phyloP scores from a whole-genome alignment of 2,888 invertebrate species.

The Plutella xylostella region DNA sequence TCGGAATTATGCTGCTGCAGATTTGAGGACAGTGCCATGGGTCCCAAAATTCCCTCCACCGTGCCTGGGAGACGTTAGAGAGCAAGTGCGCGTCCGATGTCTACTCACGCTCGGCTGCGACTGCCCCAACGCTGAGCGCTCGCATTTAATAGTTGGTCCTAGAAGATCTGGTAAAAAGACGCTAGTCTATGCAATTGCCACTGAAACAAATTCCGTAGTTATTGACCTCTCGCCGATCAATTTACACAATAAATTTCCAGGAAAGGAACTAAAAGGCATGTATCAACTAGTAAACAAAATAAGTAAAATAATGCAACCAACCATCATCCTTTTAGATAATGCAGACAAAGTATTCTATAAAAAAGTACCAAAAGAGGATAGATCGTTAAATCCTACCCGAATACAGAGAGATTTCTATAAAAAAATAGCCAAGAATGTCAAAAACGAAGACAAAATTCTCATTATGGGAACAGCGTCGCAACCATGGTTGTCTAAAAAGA shows the following conservation, averaged over 20 bases:
- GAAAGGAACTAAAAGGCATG: slow-evolving; percentile 75
- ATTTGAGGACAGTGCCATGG: slow-evolving; percentile 50
- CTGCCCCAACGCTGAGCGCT: slow-evolving; percentile 52
- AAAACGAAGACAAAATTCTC: slow-evolving; percentile 73
- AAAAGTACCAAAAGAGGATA: slow-evolving; percentile 73
- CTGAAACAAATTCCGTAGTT: slow-evolving; percentile 79
- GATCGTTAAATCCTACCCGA: slow-evolving; percentile 75
- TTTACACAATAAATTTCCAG: slow-evolving; percentile 76
- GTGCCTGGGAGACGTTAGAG: slow-evolving; percentile 71
- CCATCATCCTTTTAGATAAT: slow-evolving; percentile 76
- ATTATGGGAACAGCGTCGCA: slow-evolving; percentile 76
- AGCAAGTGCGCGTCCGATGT: slow-evolving; percentile 71
- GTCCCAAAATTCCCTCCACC: slow-evolving; percentile 58
- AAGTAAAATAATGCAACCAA: slow-evolving; percentile 75
- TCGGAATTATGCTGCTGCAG: slow-evolving; percentile 71
- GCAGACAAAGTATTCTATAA: slow-evolving; percentile 78
- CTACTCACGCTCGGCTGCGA: slow-evolving; percentile 67
- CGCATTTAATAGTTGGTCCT: slow-evolving; percentile 79
- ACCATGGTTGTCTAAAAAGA: slow-evolving; percentile 72
- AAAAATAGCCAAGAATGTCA: slow-evolving; percentile 76
- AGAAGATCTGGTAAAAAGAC: slow-evolving; percentile 77
- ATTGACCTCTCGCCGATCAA: slow-evolving; percentile 81
- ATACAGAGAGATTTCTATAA: slow-evolving; percentile 76
- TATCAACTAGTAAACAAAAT: slow-evolving; percentile 76
- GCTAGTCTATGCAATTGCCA: slow-evolving; percentile 79